Percentiles rank a stretch among this genome's conserved stretches.
Conservation (phyloP, 2,113 vertebrate species). For the Caranx melampygus region DNA sequence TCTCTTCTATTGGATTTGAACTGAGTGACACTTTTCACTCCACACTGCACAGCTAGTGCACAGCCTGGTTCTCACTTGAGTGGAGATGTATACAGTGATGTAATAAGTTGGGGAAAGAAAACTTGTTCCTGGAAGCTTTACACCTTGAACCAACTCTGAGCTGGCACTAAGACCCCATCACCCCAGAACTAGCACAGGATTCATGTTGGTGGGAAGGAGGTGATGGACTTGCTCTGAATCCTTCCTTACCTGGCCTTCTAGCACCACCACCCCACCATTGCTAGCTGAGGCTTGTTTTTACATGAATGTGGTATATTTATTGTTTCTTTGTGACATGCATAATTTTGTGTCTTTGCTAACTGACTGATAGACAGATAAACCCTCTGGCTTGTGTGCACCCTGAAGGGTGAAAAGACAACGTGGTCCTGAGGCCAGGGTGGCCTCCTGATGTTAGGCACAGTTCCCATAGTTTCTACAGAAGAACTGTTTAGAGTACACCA, state of each 20-base stretch:
- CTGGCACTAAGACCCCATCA: too few species aligned
- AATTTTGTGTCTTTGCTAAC: slow-evolving; percentile 67
- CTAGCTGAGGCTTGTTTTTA: slow-evolving; percentile 65
- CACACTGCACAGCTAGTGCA: not conserved
- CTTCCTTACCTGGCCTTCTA: not conserved
- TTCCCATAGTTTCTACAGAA: slow-evolving; percentile 42
- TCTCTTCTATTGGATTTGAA: not conserved
- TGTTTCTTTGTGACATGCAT: slow-evolving; percentile 60
- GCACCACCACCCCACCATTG: slow-evolving; percentile 35
- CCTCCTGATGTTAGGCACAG: slow-evolving; percentile 45
- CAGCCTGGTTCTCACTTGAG: not conserved
- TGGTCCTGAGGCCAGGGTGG: slow-evolving; percentile 30
- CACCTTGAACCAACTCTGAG: too few species aligned
- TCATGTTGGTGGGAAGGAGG: too few species aligned
- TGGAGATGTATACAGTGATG: too few species aligned
- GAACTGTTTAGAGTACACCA: slow-evolving; percentile 69
- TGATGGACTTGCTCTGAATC: slow-evolving; percentile 3
- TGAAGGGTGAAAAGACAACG: slow-evolving; percentile 48
- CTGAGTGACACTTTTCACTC: not conserved
- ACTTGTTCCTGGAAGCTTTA: too few species aligned
- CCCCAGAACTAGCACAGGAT: too few species aligned
- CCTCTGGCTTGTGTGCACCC: slow-evolving; percentile 38
- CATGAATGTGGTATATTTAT: slow-evolving; percentile 64
- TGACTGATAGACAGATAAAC: slow-evolving; percentile 62
- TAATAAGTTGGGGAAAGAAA: too few species aligned